phyloP scores from a whole-genome alignment of 2,888 invertebrate species.

The Gastracanthus pulcherrimus region DNA sequence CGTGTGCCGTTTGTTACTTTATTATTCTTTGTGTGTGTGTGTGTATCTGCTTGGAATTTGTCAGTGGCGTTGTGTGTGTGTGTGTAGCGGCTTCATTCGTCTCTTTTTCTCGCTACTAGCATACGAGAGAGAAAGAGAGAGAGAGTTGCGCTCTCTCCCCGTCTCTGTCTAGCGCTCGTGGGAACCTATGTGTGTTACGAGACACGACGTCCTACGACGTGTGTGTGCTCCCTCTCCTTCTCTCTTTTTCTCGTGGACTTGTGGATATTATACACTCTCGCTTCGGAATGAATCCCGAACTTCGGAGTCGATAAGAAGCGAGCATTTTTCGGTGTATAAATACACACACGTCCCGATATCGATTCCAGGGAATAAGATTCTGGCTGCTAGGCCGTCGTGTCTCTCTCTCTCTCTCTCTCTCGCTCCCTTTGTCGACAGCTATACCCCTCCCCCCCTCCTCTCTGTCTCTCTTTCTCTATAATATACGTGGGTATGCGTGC shows the following conservation, averaged over 20 bases:
- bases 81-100: too few relatives aligned
- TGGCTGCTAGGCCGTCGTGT: conserved; percentile 19
- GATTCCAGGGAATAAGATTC: conserved; percentile 53
- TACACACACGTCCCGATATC: conserved; percentile 44
- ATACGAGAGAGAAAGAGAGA: too few relatives aligned
- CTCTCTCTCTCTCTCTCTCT: conserved; percentile 41
- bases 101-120: too few relatives aligned
- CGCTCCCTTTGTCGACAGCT: conserved; percentile 50
- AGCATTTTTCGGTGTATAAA: background rate
- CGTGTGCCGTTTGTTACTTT: conserved; percentile 36
- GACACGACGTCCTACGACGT: too few relatives aligned
- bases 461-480: background rate
- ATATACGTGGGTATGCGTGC: background rate
- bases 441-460: conserved; percentile 7
- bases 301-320: too few relatives aligned
- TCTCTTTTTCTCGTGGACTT: conserved; percentile 11
- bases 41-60: conserved; percentile 33
- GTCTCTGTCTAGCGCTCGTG: too few relatives aligned
- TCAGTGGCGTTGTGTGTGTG: conserved; percentile 29
- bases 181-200: too few relatives aligned
- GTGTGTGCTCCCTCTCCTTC: too few relatives aligned
- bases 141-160: too few relatives aligned
- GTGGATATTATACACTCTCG: too few relatives aligned
- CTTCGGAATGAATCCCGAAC: background rate
- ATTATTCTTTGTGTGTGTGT: conserved; percentile 43